Percentiles rank a stretch among this genome's conserved stretches.
Conservation (phyloP, 2,797 vertebrate genomes). For the Danio aesculapii region DNA sequence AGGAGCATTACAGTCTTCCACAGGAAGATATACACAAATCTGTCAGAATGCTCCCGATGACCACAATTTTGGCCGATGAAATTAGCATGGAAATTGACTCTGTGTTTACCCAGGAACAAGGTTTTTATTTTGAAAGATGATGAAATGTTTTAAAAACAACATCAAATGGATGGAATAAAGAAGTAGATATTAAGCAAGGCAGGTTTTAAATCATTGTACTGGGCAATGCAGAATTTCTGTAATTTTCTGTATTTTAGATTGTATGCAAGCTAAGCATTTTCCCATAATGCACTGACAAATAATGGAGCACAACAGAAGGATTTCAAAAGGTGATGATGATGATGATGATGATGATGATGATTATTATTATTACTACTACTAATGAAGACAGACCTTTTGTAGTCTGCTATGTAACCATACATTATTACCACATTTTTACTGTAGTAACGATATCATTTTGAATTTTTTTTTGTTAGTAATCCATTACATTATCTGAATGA, state of each 20-base stretch:
- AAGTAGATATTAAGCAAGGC: neutral
- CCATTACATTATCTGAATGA: too few relatives aligned
- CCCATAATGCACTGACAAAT: neutral
- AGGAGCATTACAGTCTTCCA: slow-evolving; percentile 62
- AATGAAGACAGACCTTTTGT: too few relatives aligned
- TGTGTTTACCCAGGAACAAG: neutral
- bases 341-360: too few relatives aligned
- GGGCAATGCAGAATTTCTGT: neutral
- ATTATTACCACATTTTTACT: too few relatives aligned
- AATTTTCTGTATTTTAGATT: neutral
- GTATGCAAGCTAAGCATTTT: neutral
- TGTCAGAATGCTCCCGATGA: slow-evolving; percentile 44
- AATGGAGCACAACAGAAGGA: neutral
- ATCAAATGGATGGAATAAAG: neutral
- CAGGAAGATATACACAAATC: slow-evolving; percentile 51
- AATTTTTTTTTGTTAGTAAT: too few relatives aligned
- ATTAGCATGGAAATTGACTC: slow-evolving; percentile 30
- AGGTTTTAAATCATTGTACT: neutral
- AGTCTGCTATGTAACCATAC: too few relatives aligned
- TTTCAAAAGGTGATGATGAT: too few relatives aligned
- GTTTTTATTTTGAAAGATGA: neutral
- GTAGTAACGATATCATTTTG: too few relatives aligned
- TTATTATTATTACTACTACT: too few relatives aligned
- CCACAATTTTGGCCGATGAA: neutral
- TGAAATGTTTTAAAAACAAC: neutral